Percentiles rank a stretch among this genome's conserved stretches.
Evolutionary conservation across 2,888 invertebrate species (phyloP).

Genomic region (Tetragonisca angustula): DNA sequence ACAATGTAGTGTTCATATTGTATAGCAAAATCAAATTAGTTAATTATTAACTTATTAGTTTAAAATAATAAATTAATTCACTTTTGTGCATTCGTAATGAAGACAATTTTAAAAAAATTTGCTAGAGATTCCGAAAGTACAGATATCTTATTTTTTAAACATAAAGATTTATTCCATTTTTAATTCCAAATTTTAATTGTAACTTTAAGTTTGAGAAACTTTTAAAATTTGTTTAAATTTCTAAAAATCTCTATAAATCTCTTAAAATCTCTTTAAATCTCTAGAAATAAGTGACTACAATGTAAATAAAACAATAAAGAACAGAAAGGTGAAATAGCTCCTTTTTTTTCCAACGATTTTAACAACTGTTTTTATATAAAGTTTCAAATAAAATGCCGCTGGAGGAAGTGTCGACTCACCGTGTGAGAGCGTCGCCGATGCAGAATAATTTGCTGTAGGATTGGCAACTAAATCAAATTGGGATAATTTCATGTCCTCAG

Average conservation of each 20-base stretch:
- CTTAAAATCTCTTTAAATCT: too few species aligned
- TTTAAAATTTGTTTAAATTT: too few species aligned
- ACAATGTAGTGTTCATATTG: background rate
- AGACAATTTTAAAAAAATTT: background rate
- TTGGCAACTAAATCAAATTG: conserved; percentile 93
- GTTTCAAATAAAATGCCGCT: background rate
- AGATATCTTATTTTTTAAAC: too few species aligned
- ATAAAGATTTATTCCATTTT: too few species aligned
- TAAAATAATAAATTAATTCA: background rate
- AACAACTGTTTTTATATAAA: background rate
- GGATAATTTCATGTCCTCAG: conserved; percentile 92
- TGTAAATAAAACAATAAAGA: background rate
- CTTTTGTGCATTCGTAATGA: background rate
- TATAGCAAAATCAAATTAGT: background rate
- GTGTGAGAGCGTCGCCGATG: conserved; percentile 73
- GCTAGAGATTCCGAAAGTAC: background rate
- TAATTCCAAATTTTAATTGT: too few species aligned
- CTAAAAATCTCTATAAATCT: too few species aligned
- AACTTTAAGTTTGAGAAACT: too few species aligned
- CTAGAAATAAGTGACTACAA: too few species aligned
- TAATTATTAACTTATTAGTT: background rate
- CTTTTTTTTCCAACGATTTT: background rate
- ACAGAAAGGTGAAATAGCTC: background rate
- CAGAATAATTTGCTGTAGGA: conserved; percentile 89
- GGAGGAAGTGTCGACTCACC: conserved; percentile 69